Conservation (phyloP, 2,888 invertebrate species). For the Atherix ibis region DNA sequence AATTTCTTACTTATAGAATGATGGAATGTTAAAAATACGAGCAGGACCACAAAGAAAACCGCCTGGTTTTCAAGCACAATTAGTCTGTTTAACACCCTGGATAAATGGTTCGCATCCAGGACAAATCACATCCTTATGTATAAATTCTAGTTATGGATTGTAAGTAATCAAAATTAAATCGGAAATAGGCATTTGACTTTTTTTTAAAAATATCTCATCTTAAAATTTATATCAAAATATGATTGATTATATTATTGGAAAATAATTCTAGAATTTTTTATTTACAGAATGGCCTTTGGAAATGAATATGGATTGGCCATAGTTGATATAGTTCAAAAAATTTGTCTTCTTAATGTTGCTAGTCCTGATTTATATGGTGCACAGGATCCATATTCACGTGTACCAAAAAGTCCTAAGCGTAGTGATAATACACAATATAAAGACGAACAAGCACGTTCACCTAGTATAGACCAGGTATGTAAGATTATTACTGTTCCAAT, state of each 20-base stretch:
- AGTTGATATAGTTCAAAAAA: conserved; percentile 84
- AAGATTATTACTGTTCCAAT: too few relatives aligned
- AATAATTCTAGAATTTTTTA: conserved; percentile 9
- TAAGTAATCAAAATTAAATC: conserved; percentile 39
- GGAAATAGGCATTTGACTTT: not conserved
- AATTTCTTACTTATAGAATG: conserved; percentile 22
- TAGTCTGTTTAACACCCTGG: conserved; percentile 84
- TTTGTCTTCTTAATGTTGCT: conserved; percentile 73
- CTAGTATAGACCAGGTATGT: conserved; percentile 79
- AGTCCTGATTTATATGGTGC: conserved; percentile 84
- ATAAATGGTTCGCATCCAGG: conserved; percentile 63
- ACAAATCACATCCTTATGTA: conserved; percentile 73
- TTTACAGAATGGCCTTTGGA: conserved; percentile 84
- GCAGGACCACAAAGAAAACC: conserved; percentile 68
- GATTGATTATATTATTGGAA: not conserved
- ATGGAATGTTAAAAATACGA: conserved; percentile 47
- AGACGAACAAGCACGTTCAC: conserved; percentile 57
- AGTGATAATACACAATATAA: conserved; percentile 30
- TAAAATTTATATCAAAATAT: not conserved
- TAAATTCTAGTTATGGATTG: conserved; percentile 96
- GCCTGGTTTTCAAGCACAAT: conserved; percentile 92
- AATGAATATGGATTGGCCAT: conserved; percentile 92
- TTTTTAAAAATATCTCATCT: not conserved
- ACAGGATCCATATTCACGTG: conserved; percentile 72
- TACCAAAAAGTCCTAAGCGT: conserved; percentile 59